Conservation (phyloP, 2,797 vertebrate genomes). For the Cryptoblepharus egeriae region DNA sequence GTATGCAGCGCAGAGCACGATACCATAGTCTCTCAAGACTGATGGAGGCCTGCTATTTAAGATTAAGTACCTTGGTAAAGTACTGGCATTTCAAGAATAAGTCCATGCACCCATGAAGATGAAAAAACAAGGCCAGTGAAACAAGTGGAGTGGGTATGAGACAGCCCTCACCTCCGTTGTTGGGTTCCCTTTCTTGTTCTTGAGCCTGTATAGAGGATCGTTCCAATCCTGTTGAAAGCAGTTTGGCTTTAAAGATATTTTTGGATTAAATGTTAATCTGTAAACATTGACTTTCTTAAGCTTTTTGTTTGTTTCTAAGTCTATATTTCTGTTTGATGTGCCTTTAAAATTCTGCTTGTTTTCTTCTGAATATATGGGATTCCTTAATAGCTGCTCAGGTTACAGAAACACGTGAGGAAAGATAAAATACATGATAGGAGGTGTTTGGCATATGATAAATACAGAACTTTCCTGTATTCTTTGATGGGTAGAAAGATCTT, state of each 20-base stretch:
- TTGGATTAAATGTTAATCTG: not conserved
- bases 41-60: too few species aligned
- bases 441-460: fast-evolving
- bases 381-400: not conserved
- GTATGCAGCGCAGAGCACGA: too few species aligned
- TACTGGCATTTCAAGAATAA: too few species aligned
- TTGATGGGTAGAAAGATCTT: not conserved
- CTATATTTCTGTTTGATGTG: not conserved
- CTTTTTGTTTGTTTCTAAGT: conserved; percentile 28
- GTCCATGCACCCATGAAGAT: too few species aligned
- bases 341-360: not conserved
- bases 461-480: fast-evolving
- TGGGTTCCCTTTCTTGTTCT: not conserved
- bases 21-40: too few species aligned
- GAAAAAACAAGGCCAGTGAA: too few species aligned
- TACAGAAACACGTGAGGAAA: not conserved
- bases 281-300: not conserved
- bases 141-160: not conserved
- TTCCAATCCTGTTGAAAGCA: not conserved
- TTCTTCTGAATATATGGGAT: not conserved
- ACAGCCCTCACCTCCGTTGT: not conserved
- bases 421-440: conserved; percentile 3
- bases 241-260: not conserved
- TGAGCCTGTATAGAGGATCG: not conserved
- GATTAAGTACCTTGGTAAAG: too few species aligned